Evolutionary conservation across 37 sponge, comb jelly and placozoan species (phyloP), one percentile per base, ranked within the genome.

Genomic region (Crambe crambe): DNA sequence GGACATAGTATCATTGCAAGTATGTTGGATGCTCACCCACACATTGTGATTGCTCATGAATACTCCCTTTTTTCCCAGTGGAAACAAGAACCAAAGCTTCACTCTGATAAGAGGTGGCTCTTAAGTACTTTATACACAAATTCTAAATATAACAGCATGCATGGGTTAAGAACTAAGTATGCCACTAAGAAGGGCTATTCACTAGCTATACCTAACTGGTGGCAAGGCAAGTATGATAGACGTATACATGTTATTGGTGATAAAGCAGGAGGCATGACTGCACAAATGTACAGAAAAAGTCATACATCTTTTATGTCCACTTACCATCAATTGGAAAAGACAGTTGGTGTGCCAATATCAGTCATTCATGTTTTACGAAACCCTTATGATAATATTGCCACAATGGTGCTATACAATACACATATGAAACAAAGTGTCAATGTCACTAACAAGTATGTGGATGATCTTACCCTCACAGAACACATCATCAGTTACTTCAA

Each of bases 341-440:
- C 86, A 10, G 57, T 78, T 6, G 1, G 36, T 42, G 40, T 86
- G 2, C 86, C 86, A 4, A 36, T 86, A 29, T 3, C 39, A 20
- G 86, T 42, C 12, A 44, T 89, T n/a, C 80, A 89, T 58, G 74
- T 83, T 64, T 60, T 89, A 23, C 43, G 89, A 1, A 89, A 89
- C 51, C 89, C 89, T 0, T 89, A 79, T 27, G 89, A 89, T 47
- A 89, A 83, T 62, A 89, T 89, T 42, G 89, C 89, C 36, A 84
- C 89, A 2, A 89, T 83, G 80, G 58, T 78, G 21, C 71, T 89
- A 21, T 80, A 89, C 37, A 79, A 79, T 20, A 44, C 32, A 2
- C 80, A 79, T 41, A 8, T 23, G 27, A 86, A 79, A 40, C n/a
- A 26, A 22, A 66, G 31, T 29, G 71, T 56, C 1, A 79, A 77